Percentiles rank a stretch among this genome's conserved stretches.
These are phyloP conservation scores for Synergus gifuensis DNA, from an alignment of 2,888 invertebrate species.

Conservation along the genomic window DNA sequence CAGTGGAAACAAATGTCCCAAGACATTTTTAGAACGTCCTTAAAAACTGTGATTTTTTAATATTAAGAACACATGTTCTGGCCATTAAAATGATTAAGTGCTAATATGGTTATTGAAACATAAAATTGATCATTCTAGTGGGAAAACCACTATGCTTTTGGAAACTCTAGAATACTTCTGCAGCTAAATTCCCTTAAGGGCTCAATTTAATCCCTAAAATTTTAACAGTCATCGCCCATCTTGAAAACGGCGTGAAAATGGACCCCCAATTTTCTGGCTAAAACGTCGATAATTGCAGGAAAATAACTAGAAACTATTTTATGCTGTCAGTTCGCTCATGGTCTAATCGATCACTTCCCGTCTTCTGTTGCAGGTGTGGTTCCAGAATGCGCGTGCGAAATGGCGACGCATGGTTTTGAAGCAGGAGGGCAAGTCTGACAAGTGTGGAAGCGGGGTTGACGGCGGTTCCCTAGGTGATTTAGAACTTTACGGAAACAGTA, in stretches of 20 bases:
- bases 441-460: slow-evolving; percentile 83
- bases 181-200: neutral
- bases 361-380: slow-evolving; percentile 90
- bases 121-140: too few relatives aligned
- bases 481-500: slow-evolving; percentile 80
- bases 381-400: slow-evolving; percentile 96
- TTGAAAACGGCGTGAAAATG: slow-evolving; percentile 18
- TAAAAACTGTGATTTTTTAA: too few relatives aligned
- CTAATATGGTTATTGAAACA: too few relatives aligned
- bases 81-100: too few relatives aligned
- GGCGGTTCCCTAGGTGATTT: slow-evolving; percentile 78
- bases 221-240: neutral
- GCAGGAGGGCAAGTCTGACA: slow-evolving; percentile 88
- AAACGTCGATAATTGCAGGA: slow-evolving; percentile 17
- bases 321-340: neutral
- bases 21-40: too few relatives aligned
- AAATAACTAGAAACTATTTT: slow-evolving; percentile 4
- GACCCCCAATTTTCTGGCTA: neutral
- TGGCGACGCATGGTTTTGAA: slow-evolving; percentile 93
- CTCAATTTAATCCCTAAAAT: neutral
- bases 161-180: neutral
- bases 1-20: neutral
- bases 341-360: slow-evolving; percentile 35
- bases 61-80: too few relatives aligned
- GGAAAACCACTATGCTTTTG: neutral